phyloP scores from a whole-genome alignment of 2,888 invertebrate species.

The Nycteola revayana region DNA sequence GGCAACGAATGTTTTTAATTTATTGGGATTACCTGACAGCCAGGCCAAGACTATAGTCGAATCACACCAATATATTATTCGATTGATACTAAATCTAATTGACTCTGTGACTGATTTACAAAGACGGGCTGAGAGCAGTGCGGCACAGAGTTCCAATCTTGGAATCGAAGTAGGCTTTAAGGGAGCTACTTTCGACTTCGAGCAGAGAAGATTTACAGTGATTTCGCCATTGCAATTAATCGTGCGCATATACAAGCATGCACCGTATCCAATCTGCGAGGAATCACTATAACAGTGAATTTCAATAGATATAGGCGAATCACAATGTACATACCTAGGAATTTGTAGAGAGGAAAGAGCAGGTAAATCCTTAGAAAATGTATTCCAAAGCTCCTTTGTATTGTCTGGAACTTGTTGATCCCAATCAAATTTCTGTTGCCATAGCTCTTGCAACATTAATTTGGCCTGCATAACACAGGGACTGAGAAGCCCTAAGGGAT shows the following conservation, averaged over 20 bases:
- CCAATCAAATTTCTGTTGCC: conserved; percentile 14
- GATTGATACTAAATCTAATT: no score
- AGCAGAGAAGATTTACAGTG: conserved; percentile 1
- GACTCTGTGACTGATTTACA: conserved; percentile 2
- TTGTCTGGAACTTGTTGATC: conserved; percentile 14
- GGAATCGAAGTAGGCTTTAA: conserved; percentile 17
- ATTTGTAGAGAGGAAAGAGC: conserved; percentile 14
- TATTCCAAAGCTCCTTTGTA: conserved; percentile 5
- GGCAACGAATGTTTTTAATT: no score
- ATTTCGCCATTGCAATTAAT: not conserved
- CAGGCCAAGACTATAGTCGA: no score
- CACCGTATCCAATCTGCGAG: conserved; percentile 2
- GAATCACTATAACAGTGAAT: conserved; percentile 18
- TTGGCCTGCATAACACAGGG: conserved; percentile 21
- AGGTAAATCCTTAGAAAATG: conserved; percentile 5
- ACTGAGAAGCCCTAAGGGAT: conserved; percentile 18
- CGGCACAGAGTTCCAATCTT: conserved; percentile 1
- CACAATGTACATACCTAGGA: conserved; percentile 22
- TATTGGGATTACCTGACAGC: no score
- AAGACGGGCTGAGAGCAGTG: not conserved
- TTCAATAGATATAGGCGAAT: conserved; percentile 19
- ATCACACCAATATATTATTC: no score
- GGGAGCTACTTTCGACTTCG: conserved; percentile 33
- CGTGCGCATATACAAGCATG: conserved; percentile 1
- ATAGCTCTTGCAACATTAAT: conserved; percentile 19